Conservation (phyloP, 2,888 invertebrate genomes). For the Erynnis tages region DNA sequence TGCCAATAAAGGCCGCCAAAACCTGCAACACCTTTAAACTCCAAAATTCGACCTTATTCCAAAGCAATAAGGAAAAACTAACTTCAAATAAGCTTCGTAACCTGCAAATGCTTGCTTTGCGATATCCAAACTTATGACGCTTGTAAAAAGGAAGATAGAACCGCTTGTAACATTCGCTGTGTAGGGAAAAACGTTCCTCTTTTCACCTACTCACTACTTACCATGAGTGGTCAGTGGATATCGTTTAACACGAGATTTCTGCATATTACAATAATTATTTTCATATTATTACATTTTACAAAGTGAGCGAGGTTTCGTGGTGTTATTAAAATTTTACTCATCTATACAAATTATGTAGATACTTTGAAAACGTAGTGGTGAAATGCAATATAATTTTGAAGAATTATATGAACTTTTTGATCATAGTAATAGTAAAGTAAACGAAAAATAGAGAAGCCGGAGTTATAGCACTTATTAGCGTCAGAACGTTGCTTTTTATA, state of each 20-base stretch:
- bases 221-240: slow-evolving; percentile 35
- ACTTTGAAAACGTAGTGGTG: too few species aligned
- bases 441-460: too few species aligned
- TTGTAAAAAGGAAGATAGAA: background rate
- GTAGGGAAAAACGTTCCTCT: slow-evolving; percentile 29
- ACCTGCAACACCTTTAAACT: background rate
- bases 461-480: too few species aligned
- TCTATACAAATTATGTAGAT: too few species aligned
- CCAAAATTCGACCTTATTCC: slow-evolving; percentile 27
- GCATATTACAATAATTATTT: too few species aligned
- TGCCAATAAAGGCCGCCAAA: slow-evolving; percentile 55
- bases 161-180: slow-evolving; percentile 13
- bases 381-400: too few species aligned
- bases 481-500: too few species aligned
- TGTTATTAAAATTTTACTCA: too few species aligned
- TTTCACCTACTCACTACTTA: slow-evolving; percentile 30
- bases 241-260: slow-evolving; percentile 11
- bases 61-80: background rate
- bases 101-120: slow-evolving; percentile 1
- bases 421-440: too few species aligned
- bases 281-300: too few species aligned
- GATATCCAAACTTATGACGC: slow-evolving; percentile 26
- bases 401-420: too few species aligned
- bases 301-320: too few species aligned
- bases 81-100: slow-evolving; percentile 2